These are phyloP conservation scores for Pissodes strobi DNA, from an alignment of 1,140 invertebrate genomes.

Conservation along the genomic window DNA sequence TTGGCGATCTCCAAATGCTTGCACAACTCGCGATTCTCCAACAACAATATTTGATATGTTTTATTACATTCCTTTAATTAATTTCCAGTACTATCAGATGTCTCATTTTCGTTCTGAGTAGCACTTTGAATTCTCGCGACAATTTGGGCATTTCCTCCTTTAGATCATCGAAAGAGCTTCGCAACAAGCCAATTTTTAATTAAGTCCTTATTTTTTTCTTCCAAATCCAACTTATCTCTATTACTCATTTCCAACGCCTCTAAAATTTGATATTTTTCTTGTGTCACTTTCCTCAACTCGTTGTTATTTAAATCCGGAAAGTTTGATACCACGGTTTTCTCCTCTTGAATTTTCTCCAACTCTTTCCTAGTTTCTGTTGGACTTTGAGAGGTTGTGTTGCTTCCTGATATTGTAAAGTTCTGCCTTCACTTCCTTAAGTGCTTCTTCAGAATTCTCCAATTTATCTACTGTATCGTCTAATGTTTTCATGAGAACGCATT, in stretches of 20 bases:
- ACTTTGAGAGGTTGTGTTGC: not conserved
- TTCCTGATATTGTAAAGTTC: too few species aligned
- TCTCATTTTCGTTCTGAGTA: too few species aligned
- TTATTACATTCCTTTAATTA: too few species aligned
- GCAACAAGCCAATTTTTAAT: not conserved
- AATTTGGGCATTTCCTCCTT: too few species aligned
- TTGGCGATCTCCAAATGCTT: not conserved
- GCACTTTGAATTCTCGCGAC: too few species aligned
- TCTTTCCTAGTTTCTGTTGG: not conserved
- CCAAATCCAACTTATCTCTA: constrained; percentile 29
- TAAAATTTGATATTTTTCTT: constrained; percentile 34
- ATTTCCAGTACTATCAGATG: too few species aligned
- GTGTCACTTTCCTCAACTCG: constrained; percentile 27
- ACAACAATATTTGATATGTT: too few species aligned
- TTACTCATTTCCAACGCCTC: constrained; percentile 38
- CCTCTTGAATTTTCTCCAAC: constrained; percentile 18
- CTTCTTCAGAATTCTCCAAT: constrained; percentile 3
- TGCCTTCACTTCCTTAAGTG: not conserved
- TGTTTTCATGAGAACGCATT: not conserved
- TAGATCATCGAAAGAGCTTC: too few species aligned
- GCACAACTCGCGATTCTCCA: constrained; percentile 8
- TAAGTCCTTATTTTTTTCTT: constrained; percentile 22
- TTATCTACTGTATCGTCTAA: constrained; percentile 17
- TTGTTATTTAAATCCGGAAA: constrained; percentile 30
- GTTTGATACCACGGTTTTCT: constrained; percentile 28